Percentiles rank a stretch among this genome's conserved stretches.
Evolutionary conservation across 2,888 invertebrate species (phyloP).

Genomic region (Himalopsyche anomala): DNA sequence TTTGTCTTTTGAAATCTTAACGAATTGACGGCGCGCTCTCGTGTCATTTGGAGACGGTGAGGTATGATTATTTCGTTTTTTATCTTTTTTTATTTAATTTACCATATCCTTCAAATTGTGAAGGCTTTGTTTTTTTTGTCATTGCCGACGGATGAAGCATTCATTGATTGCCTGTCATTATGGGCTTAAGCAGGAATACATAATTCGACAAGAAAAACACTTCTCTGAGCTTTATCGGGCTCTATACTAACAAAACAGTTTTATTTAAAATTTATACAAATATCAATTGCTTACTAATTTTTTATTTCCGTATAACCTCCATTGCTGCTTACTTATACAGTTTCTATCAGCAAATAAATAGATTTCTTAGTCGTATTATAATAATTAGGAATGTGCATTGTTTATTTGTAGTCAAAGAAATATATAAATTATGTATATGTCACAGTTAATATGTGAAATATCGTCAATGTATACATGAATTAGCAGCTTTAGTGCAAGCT

Average conservation of each 20-base stretch:
- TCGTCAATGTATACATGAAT: too few species aligned
- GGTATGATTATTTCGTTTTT: conserved; percentile 36
- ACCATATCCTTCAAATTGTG: neutral
- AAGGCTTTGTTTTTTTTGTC: neutral
- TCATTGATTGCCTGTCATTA: conserved; percentile 35
- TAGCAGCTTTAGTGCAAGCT: too few species aligned
- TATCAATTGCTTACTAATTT: neutral
- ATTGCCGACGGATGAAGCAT: neutral
- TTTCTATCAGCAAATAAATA: too few species aligned
- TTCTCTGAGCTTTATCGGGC: neutral
- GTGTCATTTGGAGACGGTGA: neutral
- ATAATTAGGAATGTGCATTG: too few species aligned
- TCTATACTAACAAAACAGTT: too few species aligned
- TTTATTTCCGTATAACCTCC: too few species aligned
- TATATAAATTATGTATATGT: too few species aligned
- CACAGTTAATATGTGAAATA: too few species aligned
- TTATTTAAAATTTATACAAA: neutral
- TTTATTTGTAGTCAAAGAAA: too few species aligned
- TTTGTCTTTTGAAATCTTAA: conserved; percentile 7
- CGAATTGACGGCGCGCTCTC: conserved; percentile 6
- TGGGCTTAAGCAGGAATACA: neutral
- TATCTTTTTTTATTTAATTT: neutral
- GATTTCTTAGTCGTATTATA: too few species aligned
- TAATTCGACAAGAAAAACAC: neutral
- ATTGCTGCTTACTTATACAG: too few species aligned